Evolutionary conservation across 2,888 invertebrate species (phyloP).

Genomic region (Zelleria hepariella): DNA sequence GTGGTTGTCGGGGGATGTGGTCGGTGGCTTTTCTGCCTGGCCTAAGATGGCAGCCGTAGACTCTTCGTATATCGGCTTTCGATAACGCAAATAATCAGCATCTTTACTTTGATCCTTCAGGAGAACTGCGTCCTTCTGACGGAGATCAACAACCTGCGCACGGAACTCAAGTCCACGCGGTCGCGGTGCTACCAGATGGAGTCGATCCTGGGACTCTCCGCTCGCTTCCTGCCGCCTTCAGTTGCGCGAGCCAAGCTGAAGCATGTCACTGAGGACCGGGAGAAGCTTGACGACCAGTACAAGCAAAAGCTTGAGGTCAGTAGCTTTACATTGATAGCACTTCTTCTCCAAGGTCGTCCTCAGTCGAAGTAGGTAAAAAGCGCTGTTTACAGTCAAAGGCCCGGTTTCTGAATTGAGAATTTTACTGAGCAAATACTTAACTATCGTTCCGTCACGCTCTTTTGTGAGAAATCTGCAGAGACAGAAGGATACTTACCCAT

Average conservation of each 20-base stretch:
- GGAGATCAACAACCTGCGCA: slow-evolving; percentile 83
- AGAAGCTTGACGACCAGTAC: slow-evolving; percentile 72
- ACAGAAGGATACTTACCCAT: no score
- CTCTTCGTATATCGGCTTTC: no score
- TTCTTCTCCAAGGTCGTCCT: neutral
- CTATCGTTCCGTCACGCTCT: no score
- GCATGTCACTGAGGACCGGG: slow-evolving; percentile 72
- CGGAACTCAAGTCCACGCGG: slow-evolving; percentile 76
- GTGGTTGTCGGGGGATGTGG: no score
- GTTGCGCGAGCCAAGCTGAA: slow-evolving; percentile 76
- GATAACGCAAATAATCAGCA: no score
- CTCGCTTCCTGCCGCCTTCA: slow-evolving; percentile 69
- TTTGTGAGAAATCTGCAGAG: no score
- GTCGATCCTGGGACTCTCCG: slow-evolving; percentile 76
- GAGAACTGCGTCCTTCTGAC: slow-evolving; percentile 84
- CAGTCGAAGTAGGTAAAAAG: no score
- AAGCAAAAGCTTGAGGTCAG: slow-evolving; percentile 60
- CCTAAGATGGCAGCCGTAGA: no score
- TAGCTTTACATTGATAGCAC: neutral
- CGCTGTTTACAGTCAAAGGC: no score
- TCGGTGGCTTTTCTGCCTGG: no score
- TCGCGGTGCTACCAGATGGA: slow-evolving; percentile 80
- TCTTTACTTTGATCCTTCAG: slow-evolving; percentile 31
- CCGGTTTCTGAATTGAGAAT: no score
- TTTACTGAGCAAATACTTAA: no score